These are phyloP conservation scores for Kryptolebias ocellatus DNA, from an alignment of 2,797 vertebrate species.

Conservation along the genomic window DNA sequence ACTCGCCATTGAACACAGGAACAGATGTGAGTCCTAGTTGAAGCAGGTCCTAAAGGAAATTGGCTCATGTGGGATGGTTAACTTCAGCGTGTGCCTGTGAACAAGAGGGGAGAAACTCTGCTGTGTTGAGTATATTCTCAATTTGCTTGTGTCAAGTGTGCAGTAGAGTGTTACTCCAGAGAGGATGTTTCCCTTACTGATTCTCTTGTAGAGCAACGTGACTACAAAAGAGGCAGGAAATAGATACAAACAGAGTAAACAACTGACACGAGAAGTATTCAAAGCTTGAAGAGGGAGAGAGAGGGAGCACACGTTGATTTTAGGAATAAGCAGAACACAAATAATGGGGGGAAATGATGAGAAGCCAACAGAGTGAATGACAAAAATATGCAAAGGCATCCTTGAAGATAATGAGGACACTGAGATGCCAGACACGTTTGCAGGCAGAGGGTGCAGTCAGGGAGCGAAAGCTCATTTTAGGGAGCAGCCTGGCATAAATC, in stretches of 20 bases:
- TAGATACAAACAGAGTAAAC: constrained; percentile 58
- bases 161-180: constrained; percentile 52
- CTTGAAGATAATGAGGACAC: constrained; percentile 61
- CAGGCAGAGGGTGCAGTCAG: constrained; percentile 46
- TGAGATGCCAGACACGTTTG: constrained; percentile 61
- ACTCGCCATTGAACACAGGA: constrained; percentile 13
- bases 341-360: constrained; percentile 19
- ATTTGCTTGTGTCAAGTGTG: constrained; percentile 57
- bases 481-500: constrained; percentile 75
- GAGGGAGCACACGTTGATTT: constrained; percentile 14
- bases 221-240: constrained; percentile 60
- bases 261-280: constrained; percentile 42
- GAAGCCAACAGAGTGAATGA: constrained; percentile 45
- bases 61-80: constrained; percentile 42
- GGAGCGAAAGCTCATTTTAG: constrained; percentile 68
- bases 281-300: constrained; percentile 23
- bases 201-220: constrained; percentile 50
- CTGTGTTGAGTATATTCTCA: constrained; percentile 42
- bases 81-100: constrained; percentile 30
- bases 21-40: constrained; percentile 20
- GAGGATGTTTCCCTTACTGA: constrained; percentile 54
- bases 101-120: constrained; percentile 27
- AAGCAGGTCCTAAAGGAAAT: constrained; percentile 36
- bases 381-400: constrained; percentile 49
- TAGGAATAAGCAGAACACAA: constrained; percentile 31